Conservation (phyloP, 2,113 vertebrate genomes). For the Herpailurus yagouaroundi region DNA sequence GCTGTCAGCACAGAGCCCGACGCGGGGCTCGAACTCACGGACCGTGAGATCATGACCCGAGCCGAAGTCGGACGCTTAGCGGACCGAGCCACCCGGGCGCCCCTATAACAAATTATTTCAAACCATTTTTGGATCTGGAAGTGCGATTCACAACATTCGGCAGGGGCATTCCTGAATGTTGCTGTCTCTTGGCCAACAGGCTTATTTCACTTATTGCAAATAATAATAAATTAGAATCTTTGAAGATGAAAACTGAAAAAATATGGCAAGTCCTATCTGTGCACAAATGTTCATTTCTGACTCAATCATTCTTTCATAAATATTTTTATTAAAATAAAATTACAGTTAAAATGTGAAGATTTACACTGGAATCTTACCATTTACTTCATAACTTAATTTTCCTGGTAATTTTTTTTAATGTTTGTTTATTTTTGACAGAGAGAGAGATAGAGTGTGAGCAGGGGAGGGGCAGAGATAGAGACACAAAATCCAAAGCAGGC, state of each 20-base stretch:
- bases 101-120: not conserved
- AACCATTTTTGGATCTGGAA: not conserved
- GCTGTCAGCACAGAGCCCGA: too few relatives aligned
- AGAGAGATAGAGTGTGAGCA: too few relatives aligned
- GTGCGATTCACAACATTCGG: not conserved
- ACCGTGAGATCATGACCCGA: too few relatives aligned
- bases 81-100: too few relatives aligned
- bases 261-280: not conserved
- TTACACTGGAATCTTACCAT: not conserved
- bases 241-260: not conserved
- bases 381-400: constrained; percentile 3
- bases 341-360: not conserved
- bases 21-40: too few relatives aligned
- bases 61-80: too few relatives aligned
- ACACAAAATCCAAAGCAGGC: too few relatives aligned
- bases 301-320: not conserved
- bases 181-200: not conserved
- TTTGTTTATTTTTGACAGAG: too few relatives aligned
- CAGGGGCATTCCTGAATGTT: not conserved
- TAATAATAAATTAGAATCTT: not conserved
- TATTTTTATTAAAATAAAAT: not conserved
- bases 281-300: not conserved
- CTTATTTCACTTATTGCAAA: not conserved
- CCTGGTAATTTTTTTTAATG: not conserved
- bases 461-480: too few relatives aligned